phyloP scores from a whole-genome alignment of 2,797 vertebrate genomes.

The Macropus fuliginosus region DNA sequence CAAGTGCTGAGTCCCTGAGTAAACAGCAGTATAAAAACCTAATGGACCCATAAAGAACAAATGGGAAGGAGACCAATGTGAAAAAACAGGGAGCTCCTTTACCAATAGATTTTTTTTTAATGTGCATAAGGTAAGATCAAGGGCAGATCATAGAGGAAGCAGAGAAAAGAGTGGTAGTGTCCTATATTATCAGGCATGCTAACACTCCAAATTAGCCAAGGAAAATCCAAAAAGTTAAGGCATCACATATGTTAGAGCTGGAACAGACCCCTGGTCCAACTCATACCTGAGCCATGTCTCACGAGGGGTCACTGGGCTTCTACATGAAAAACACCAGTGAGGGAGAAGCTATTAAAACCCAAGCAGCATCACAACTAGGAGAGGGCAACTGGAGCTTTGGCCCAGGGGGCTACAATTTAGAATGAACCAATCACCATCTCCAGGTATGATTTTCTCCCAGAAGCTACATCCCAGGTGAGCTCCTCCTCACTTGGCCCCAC shows the following conservation, averaged over 20 bases:
- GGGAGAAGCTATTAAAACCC: neutral
- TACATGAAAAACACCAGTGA: neutral
- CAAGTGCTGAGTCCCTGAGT: neutral
- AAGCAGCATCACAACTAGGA: neutral
- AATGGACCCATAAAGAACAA: neutral
- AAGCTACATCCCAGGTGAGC: neutral
- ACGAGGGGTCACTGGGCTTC: neutral
- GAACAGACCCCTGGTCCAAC: neutral
- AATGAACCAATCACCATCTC: neutral
- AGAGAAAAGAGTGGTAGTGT: neutral
- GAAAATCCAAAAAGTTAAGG: neutral
- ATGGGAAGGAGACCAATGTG: neutral
- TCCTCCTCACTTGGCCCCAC: neutral
- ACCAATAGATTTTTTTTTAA: neutral
- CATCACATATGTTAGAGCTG: neutral
- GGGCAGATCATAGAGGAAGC: neutral
- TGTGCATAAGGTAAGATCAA: neutral
- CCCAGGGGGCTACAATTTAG: neutral
- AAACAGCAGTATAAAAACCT: neutral
- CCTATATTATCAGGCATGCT: neutral
- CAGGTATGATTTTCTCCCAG: neutral
- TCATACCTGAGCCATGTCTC: neutral
- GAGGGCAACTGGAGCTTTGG: neutral
- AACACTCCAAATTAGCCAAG: neutral
- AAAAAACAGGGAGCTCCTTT: neutral